phyloP scores from a whole-genome alignment of 1,140 invertebrate species.

The Atta texana region DNA sequence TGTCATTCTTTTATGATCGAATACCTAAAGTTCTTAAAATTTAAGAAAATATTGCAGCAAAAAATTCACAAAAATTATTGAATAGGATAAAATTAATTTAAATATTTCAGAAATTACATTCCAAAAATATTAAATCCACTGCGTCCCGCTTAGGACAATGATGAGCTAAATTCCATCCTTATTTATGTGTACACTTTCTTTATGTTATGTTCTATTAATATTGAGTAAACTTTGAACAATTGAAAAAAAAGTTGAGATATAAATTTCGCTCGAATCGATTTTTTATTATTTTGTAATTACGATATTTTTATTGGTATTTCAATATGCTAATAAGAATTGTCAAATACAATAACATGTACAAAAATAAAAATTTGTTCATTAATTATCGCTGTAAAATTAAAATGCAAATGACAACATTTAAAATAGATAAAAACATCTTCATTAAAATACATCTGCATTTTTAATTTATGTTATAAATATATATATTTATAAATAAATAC shows the following conservation, averaged over 20 bases:
- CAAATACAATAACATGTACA: background rate
- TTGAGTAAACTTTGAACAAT: background rate
- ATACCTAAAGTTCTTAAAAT: background rate
- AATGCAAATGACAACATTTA: background rate
- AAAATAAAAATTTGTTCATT: background rate
- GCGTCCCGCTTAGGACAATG: background rate
- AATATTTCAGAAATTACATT: background rate
- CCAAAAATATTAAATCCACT: background rate
- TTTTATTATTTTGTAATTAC: background rate
- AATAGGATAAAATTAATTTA: background rate
- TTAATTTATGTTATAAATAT: background rate
- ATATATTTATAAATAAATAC: too few relatives aligned
- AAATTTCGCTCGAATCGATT: background rate
- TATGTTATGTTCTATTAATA: background rate
- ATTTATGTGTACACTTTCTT: slow-evolving; percentile 29
- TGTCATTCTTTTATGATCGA: background rate
- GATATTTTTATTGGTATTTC: background rate
- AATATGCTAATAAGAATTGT: background rate
- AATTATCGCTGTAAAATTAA: background rate
- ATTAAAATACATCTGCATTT: background rate
- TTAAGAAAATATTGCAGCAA: background rate
- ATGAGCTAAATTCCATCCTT: background rate
- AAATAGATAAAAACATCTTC: background rate
- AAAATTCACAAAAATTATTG: background rate
- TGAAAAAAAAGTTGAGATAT: background rate